Evolutionary conservation across 2,113 vertebrate genomes (phyloP).

Genomic region (Capreolus pygargus): DNA sequence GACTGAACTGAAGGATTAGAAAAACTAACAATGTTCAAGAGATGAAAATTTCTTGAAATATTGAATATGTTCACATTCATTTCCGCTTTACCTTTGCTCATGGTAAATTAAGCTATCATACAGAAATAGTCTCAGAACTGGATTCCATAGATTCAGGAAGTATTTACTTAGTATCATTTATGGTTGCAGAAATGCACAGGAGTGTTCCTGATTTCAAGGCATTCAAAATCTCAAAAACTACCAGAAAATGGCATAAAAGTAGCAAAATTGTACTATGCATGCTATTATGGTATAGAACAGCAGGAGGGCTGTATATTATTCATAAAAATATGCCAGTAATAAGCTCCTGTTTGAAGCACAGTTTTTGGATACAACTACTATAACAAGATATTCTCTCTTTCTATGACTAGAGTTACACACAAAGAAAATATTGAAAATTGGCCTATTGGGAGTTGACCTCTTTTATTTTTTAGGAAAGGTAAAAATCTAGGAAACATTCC

Average conservation of each 20-base stretch:
- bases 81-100: background rate
- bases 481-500: background rate
- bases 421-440: background rate
- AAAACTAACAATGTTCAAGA: background rate
- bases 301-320: background rate
- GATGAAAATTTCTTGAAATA: background rate
- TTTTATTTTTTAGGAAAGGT: background rate
- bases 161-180: background rate
- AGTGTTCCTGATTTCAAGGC: background rate
- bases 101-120: background rate
- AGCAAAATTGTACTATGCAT: background rate
- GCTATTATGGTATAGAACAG: background rate
- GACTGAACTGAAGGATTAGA: background rate
- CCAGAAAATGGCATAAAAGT: background rate
- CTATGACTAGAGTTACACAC: background rate
- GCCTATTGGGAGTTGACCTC: background rate
- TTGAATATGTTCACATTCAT: background rate
- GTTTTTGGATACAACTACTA: background rate
- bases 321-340: background rate
- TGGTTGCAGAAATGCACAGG: background rate
- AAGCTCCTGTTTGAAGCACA: background rate
- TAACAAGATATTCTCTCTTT: background rate
- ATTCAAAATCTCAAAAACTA: background rate
- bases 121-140: background rate
- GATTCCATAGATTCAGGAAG: background rate